Evolutionary conservation across 1,140 invertebrate species (phyloP).

Genomic region (Schlechtendalia chinensis): DNA sequence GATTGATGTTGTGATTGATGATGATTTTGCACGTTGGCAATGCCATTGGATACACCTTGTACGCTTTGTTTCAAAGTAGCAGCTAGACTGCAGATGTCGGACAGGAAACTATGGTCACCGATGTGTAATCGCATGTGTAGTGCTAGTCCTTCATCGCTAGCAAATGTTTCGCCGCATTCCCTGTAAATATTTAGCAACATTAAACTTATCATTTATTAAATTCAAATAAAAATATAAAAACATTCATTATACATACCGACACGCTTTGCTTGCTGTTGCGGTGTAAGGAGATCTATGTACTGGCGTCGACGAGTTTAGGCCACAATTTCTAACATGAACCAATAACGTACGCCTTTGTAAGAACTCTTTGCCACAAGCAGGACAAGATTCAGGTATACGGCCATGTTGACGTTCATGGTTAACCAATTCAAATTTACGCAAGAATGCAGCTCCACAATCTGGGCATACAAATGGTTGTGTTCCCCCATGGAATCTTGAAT

Average conservation of each 20-base stretch:
- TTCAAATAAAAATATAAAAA: neutral
- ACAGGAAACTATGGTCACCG: slow-evolving; percentile 78
- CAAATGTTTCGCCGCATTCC: slow-evolving; percentile 67
- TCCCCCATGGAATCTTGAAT: slow-evolving; percentile 70
- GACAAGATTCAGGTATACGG: slow-evolving; percentile 75
- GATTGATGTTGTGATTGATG: slow-evolving; percentile 55
- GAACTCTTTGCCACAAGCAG: slow-evolving; percentile 79
- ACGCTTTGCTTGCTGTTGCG: slow-evolving; percentile 56
- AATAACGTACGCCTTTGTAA: slow-evolving; percentile 76
- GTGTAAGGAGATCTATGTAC: slow-evolving; percentile 50
- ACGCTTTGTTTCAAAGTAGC: slow-evolving; percentile 64
- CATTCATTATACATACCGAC: slow-evolving; percentile 55
- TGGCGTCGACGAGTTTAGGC: slow-evolving; percentile 50
- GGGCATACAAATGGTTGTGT: slow-evolving; percentile 75
- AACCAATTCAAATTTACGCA: slow-evolving; percentile 78
- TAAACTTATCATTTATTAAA: neutral
- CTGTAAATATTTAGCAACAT: slow-evolving; percentile 55
- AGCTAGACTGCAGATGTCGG: slow-evolving; percentile 78
- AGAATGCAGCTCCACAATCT: slow-evolving; percentile 80
- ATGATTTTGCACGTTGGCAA: slow-evolving; percentile 52
- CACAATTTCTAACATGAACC: slow-evolving; percentile 60
- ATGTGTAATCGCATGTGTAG: slow-evolving; percentile 78
- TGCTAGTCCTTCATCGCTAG: slow-evolving; percentile 71
- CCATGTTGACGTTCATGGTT: slow-evolving; percentile 79
- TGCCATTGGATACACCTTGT: slow-evolving; percentile 54